phyloP scores from a whole-genome alignment of 2,888 invertebrate genomes.

The Fragum sueziense region DNA sequence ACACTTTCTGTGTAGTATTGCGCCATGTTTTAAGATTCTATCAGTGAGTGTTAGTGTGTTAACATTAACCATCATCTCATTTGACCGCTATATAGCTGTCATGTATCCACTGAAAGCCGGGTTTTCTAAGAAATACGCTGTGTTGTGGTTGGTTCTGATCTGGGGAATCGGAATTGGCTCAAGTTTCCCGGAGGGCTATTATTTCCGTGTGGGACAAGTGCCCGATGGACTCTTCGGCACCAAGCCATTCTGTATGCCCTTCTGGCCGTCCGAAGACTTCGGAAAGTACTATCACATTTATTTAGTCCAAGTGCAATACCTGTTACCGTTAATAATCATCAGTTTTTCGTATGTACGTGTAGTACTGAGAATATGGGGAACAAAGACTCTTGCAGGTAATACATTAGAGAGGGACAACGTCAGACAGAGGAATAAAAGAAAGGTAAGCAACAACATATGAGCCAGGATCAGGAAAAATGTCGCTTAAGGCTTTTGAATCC shows the following conservation, averaged over 20 bases:
- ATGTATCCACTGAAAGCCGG: constrained; percentile 85
- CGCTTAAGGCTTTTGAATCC: no score
- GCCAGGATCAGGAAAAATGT: no score
- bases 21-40: constrained; percentile 93
- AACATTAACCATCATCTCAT: constrained; percentile 92
- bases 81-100: constrained; percentile 89
- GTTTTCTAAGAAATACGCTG: constrained; percentile 88
- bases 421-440: constrained; percentile 91
- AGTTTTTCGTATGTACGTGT: constrained; percentile 92
- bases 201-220: constrained; percentile 60
- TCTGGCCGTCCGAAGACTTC: constrained; percentile 69
- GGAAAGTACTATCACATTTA: constrained; percentile 80
- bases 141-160: constrained; percentile 88
- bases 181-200: constrained; percentile 86
- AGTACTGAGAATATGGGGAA: constrained; percentile 91
- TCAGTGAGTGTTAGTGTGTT: constrained; percentile 95
- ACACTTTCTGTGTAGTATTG: constrained; percentile 93
- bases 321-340: constrained; percentile 91
- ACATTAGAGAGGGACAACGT: constrained; percentile 90
- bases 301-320: constrained; percentile 85
- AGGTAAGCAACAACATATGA: constrained; percentile 87
- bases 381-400: constrained; percentile 88
- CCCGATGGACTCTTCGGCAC: constrained; percentile 5
- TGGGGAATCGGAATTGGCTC: constrained; percentile 88
- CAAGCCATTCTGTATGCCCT: constrained; percentile 79